Evolutionary conservation across 2,888 invertebrate species (phyloP), one percentile per base, ranked within the genome.

Genomic region (Lasioglossum pauxillum): DNA sequence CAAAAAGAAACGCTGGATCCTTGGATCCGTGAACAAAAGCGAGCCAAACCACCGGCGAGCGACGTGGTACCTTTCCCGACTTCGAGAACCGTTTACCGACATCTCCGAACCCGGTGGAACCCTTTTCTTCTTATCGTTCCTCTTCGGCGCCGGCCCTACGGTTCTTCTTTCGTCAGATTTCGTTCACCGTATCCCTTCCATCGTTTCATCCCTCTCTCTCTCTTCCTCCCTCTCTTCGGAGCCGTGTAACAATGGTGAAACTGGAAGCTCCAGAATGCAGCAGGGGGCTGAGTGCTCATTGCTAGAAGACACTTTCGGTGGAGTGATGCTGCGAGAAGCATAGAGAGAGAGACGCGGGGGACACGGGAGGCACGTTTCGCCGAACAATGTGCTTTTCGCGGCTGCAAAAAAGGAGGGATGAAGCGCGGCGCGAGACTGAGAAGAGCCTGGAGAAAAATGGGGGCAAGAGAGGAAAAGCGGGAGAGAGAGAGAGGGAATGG

Each of bases 321-420:
- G 84, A 90, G 84, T 83, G 84, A 82, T 81, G 75, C 86, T 80
- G 69, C 86, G 77, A 35, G 79, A 76, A 69, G 72, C 73, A 60
- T 19, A 76, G 72, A 46, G 46, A 44, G 44, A 35, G 35, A 35
- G 41, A 23, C 60, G 46, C 35, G 67, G n/a, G n/a, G 38, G n/a
- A 49, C 60, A 46, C 12, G 74, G 46, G 64, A 49, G 75, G 80
- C 84, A 81, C 87, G 90, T 89, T 85, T 75, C 88, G 88, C 84
- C 89, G 90, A 91, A 91, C 91, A 92, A 92, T 92, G 90, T 88
- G 80, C 84, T 90, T 84, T 85, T 89, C 86, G 84, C 77, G 84
- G 86, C 76, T 84, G 82, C 79, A 86, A 83, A 87, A 89, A 84
- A 41, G 35, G 35, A 44, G 44, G 53, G 64, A 64, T 64, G 64